Base-by-base conservation (phyloP, 1,140 invertebrate species). In the Caenorhabditis remanei region DNA sequence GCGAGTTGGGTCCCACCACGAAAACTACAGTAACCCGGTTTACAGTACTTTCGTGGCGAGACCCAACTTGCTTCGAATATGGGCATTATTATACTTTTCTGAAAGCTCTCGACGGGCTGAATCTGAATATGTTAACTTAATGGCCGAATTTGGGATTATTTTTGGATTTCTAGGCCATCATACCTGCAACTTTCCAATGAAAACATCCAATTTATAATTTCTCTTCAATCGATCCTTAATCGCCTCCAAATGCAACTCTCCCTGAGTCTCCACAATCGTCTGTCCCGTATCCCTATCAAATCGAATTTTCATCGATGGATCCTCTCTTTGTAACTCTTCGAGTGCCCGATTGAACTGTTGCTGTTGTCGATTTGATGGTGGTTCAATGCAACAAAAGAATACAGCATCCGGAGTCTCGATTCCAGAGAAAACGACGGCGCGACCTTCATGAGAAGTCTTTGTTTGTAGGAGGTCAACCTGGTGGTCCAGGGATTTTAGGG, bases 381-480 rank as follows among this genome's bases (percentile, higher is more conserved):
- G 95, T 94, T 99, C 98, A 83, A 99, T 96, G 0, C 96, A 96
- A 93, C 98, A 99, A 91, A 98, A 97, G 93, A 98, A 99, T 0
- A 99, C 98, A 1, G 98, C 97, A 90, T 97, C 96, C 0, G 97
- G 96, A 87, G 97, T 93, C 65, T 94, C 94, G 2, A 96, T 94
- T 16, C 95, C 95, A 87, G 90, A 94, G 90, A 94, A 90, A 94
- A 95, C 63, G 1, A 85, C 56, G 1, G 58, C 46, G 7, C 50
- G 14, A 19, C 61, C 65, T 2, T 85, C 84, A n/a, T 58, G 13
- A 11, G 56, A 85, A 2, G 53, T 41, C 43, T 41, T 65, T 1
- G 24, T 3, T 7, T 32, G 21, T 3, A 83, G 50, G 24, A 58
- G 48, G 32, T 32, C 24, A 13, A 58, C n/a, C 0, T 48, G n/a